Evolutionary conservation across 2,113 vertebrate species (phyloP), one percentile per base, ranked within the genome.

Genomic region (Macheiramphus alcinus): DNA sequence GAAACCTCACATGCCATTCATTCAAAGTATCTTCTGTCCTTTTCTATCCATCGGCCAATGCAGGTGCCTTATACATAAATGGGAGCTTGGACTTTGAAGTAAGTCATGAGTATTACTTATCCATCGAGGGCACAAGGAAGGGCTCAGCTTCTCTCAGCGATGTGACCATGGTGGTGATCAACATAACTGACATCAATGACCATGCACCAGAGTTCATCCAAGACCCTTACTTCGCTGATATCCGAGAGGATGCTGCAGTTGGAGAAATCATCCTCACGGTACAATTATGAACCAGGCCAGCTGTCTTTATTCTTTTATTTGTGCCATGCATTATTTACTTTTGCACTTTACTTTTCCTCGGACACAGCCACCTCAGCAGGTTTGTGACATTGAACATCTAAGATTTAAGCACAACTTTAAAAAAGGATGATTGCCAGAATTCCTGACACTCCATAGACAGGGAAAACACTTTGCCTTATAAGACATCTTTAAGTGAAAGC

Each of bases 121-220:
- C 99, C 19, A 96, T 99, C 1, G 99, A 99, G 88, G 99, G 99
- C 22, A 98, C 97, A 1, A 98, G 99, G 10, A 98, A 98, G 48
- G 98, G 98, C 91, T 98, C 98, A 29, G 96, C 98, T 23, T 98
- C 99, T 34, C 98, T 99, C 86, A 98, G 97, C 1, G 99, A 99
- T 72, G 96, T 99, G 83, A 98, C 98, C 94, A 99, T 98, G 29
- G 97, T 99, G 1, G 97, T 99, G 91, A 98, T 99, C 96, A 99
- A 99, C 74, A 96, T 99, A 95, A 99, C 99, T 0, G 99, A 99
- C 66, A 94, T 99, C 63, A 99, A 99, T 7, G 99, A 99, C 94
- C 99, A 99, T 8, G 58, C 97, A 3, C 99, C 99, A 1, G 96
- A 96, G 74, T 99, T 99, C 83, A 92, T 94, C 71, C 98, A 97